Conservation (phyloP, 2,888 invertebrate species). For the Amphiduros pacificus region DNA sequence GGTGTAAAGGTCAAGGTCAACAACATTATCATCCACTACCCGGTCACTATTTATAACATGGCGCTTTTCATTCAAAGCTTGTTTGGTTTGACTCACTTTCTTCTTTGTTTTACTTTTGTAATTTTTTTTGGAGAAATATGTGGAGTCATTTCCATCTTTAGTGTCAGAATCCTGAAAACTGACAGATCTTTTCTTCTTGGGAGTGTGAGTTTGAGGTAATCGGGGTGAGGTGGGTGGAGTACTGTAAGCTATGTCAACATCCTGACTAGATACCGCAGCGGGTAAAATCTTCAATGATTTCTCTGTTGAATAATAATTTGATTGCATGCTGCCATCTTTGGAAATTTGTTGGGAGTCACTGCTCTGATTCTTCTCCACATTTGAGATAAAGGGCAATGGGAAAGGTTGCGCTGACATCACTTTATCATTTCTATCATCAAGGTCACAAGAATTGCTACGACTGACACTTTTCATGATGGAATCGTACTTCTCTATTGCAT, state of each 20-base stretch:
- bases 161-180: not conserved
- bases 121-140: not conserved
- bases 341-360: too few species aligned
- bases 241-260: too few species aligned
- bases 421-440: not conserved
- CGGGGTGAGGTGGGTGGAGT: too few species aligned
- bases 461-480: not conserved
- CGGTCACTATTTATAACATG: not conserved
- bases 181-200: not conserved
- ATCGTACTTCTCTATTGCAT: not conserved
- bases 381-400: too few species aligned
- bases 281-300: too few species aligned
- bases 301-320: not conserved
- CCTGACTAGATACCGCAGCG: too few species aligned
- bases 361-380: too few species aligned
- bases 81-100: not conserved
- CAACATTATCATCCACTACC: slow-evolving; percentile 13
- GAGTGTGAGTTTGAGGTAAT: too few species aligned
- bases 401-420: too few species aligned
- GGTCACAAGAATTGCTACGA: not conserved
- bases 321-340: too few species aligned
- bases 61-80: too few species aligned
- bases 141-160: too few species aligned
- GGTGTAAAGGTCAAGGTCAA: slow-evolving; percentile 42
- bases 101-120: not conserved